phyloP scores from a whole-genome alignment of 2,888 invertebrate genomes.

The Notodonta ziczac region DNA sequence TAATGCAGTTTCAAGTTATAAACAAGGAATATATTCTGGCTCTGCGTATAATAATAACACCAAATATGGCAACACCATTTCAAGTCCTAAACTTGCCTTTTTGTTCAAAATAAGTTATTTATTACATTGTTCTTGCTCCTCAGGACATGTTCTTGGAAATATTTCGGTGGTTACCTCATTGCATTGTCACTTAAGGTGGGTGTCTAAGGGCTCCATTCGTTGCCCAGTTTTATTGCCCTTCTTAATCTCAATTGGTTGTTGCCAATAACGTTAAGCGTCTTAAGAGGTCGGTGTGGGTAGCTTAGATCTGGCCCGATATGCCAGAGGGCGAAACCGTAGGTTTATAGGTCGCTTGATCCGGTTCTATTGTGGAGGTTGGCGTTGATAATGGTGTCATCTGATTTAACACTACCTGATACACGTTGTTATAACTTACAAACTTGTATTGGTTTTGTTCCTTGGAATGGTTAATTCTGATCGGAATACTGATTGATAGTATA shows the following conservation, averaged over 20 bases:
- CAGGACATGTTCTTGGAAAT: conserved; percentile 6
- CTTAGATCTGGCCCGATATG: conserved; percentile 3
- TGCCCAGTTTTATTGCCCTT: conserved; percentile 26
- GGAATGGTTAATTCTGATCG: too few species aligned
- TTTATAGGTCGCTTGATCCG: conserved; percentile 21
- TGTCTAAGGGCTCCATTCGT: conserved; percentile 26
- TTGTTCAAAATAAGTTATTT: background rate
- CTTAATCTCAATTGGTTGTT: conserved; percentile 33
- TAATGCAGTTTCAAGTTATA: background rate
- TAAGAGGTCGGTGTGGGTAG: conserved; percentile 7
- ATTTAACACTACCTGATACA: background rate
- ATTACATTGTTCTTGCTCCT: conserved; percentile 3
- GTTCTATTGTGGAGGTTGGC: conserved; percentile 11
- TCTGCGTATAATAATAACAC: background rate
- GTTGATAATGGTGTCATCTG: background rate
- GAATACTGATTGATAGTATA: too few species aligned
- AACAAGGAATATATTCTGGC: background rate
- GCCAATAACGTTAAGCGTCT: conserved; percentile 30
- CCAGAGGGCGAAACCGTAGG: conserved; percentile 14
- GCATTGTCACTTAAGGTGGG: conserved; percentile 36
- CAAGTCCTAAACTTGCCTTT: conserved; percentile 2
- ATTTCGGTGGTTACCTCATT: conserved; percentile 21
- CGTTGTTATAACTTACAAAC: too few species aligned
- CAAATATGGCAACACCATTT: background rate
- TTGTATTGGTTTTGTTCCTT: background rate